phyloP scores from a whole-genome alignment of 1,140 invertebrate genomes.

The Caenorhabditis brenneri region DNA sequence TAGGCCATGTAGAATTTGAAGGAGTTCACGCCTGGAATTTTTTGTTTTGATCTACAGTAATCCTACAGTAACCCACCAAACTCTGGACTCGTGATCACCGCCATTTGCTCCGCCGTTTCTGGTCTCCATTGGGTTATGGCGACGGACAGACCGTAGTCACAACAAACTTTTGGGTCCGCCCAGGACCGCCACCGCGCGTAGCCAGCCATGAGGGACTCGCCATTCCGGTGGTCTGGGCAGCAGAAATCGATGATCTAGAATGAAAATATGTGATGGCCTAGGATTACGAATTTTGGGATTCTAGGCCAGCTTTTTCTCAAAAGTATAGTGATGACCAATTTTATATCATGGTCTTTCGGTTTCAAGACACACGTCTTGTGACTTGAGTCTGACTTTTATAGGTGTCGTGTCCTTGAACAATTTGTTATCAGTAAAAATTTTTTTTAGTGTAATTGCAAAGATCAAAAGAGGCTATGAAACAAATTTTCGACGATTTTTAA shows the following conservation, averaged over 20 bases:
- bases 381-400: no score
- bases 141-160: conserved; percentile 92
- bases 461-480: no score
- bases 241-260: conserved; percentile 69
- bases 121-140: conserved; percentile 87
- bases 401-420: no score
- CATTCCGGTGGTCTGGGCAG: conserved; percentile 76
- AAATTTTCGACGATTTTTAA: no score
- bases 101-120: conserved; percentile 5
- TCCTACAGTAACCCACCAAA: not conserved
- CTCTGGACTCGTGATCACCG: conserved; percentile 8
- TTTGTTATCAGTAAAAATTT: no score
- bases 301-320: no score
- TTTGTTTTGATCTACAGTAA: not conserved
- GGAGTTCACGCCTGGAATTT: conserved; percentile 83
- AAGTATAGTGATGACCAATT: no score
- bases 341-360: no score
- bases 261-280: no score
- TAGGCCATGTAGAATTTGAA: conserved; percentile 99
- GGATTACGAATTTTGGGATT: no score
- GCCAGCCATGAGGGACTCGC: conserved; percentile 81
- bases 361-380: no score
- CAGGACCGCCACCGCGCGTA: conserved; percentile 86
- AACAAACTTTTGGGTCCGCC: conserved; percentile 85
- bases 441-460: no score